A percentile compares a stretch with the other conserved stretches of the same genome.
phyloP scores from a whole-genome alignment of 1,140 invertebrate species.

The Drosophila baimaii region DNA sequence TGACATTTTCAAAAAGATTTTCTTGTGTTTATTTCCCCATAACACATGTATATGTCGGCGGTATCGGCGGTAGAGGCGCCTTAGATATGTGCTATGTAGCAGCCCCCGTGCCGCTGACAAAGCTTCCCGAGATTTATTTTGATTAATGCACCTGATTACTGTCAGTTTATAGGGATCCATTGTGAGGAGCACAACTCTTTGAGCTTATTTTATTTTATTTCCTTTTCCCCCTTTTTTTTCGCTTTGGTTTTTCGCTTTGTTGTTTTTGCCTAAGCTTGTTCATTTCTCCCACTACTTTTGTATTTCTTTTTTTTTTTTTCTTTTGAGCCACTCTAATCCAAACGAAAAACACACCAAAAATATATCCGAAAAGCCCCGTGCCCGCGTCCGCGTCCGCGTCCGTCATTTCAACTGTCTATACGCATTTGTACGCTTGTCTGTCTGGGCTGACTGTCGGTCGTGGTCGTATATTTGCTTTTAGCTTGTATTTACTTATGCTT shows the following conservation, averaged over 20 bases:
- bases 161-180: conserved; percentile 67
- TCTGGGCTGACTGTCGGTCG: conserved; percentile 33
- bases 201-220: conserved; percentile 52
- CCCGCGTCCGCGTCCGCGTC: conserved; percentile 20
- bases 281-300: conserved; percentile 5
- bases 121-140: conserved; percentile 49
- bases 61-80: conserved; percentile 4
- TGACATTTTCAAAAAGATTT: not conserved
- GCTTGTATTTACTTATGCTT: conserved; percentile 76
- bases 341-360: conserved; percentile 66
- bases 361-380: conserved; percentile 57
- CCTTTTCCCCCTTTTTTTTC: not conserved
- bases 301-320: conserved; percentile 33
- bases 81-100: conserved; percentile 6
- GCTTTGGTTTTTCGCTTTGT: conserved; percentile 10
- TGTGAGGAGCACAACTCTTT: conserved; percentile 68
- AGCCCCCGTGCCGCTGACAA: conserved; percentile 35
- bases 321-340: conserved; percentile 73
- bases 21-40: not conserved
- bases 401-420: conserved; percentile 80
- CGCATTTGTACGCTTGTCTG: conserved; percentile 76
- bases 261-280: conserved; percentile 34
- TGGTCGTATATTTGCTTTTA: conserved; percentile 72
- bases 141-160: conserved; percentile 74
- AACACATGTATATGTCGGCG: conserved; percentile 31